Conservation (phyloP, 2,113 vertebrate genomes). For the Petrocephalus microphthalmus region DNA sequence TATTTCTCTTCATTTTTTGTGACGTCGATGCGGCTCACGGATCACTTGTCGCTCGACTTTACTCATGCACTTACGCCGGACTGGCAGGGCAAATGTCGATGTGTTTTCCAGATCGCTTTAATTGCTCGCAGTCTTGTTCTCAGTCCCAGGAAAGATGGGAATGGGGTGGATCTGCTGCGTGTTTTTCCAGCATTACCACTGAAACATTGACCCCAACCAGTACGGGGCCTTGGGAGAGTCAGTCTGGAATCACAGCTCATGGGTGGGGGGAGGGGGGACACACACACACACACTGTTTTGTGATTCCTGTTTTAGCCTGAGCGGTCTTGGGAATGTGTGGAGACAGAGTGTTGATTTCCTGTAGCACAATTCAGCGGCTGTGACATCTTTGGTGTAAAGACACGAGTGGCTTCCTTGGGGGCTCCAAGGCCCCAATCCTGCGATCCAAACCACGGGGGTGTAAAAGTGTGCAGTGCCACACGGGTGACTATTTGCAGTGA, state of each 20-base stretch:
- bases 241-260: background rate
- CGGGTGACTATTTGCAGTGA: background rate
- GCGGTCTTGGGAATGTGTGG: background rate
- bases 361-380: background rate
- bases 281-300: no score
- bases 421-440: background rate
- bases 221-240: background rate
- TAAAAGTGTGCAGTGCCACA: background rate
- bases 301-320: background rate
- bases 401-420: background rate
- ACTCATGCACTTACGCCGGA: background rate
- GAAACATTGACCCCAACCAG: background rate
- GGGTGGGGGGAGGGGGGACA: slow-evolving; percentile 4
- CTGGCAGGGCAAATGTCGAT: background rate
- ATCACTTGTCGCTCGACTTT: background rate
- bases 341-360: background rate
- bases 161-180: background rate
- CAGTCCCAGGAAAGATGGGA: background rate
- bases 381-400: background rate
- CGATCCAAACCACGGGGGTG: background rate
- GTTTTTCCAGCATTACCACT: background rate
- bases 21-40: background rate
- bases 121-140: background rate
- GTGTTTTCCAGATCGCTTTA: background rate
- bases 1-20: background rate